Evolutionary conservation across 2,888 invertebrate species (phyloP).

Genomic region (Escarpia spicata): DNA sequence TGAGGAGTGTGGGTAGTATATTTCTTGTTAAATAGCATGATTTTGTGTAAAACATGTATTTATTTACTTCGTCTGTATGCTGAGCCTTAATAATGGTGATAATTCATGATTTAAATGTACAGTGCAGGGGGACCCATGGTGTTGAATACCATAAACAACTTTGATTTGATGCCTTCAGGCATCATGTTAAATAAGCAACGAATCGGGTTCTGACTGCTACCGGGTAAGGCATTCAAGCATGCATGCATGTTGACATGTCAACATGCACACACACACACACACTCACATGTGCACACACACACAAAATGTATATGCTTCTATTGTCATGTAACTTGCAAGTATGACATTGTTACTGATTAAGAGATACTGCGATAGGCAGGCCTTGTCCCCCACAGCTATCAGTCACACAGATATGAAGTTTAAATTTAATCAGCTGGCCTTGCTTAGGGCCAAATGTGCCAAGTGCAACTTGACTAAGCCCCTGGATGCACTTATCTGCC

Average conservation of each 20-base stretch:
- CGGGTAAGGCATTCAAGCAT: neutral
- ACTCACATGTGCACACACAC: neutral
- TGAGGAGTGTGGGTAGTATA: neutral
- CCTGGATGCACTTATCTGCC: neutral
- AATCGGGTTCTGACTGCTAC: neutral
- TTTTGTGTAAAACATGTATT: neutral
- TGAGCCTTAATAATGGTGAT: neutral
- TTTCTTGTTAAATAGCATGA: slow-evolving; percentile 4
- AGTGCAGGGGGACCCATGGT: too few relatives aligned
- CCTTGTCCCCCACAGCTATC: neutral
- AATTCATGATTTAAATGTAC: neutral
- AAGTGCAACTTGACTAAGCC: neutral
- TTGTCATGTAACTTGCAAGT: neutral
- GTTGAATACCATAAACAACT: neutral
- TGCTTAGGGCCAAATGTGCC: neutral
- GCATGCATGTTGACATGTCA: neutral
- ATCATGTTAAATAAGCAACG: neutral
- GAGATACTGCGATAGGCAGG: neutral
- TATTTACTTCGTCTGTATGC: neutral
- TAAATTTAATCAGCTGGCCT: neutral
- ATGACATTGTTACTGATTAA: neutral
- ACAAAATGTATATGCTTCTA: neutral
- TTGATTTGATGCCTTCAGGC: neutral
- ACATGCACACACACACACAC: neutral
- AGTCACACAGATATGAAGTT: slow-evolving; percentile 4